Conservation (phyloP, 2,888 invertebrate species). For the Beris morrisii region DNA sequence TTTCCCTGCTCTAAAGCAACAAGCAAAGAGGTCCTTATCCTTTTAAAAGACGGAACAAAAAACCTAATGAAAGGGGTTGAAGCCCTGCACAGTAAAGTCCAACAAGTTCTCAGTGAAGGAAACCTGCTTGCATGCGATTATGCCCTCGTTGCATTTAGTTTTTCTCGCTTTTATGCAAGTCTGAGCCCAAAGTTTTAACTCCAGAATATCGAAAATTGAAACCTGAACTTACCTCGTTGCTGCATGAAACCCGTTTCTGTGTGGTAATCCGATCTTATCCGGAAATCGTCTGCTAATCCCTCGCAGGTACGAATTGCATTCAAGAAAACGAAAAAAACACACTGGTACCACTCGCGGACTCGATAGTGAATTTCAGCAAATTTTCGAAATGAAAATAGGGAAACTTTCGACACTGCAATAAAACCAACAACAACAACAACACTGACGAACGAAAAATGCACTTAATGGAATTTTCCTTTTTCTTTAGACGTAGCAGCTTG, state of each 20-base stretch:
- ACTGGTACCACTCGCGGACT: neutral
- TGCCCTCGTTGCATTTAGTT: too few species aligned
- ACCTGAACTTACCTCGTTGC: slow-evolving; percentile 11
- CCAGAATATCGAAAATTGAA: neutral
- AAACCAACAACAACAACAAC: neutral
- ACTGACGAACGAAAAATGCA: neutral
- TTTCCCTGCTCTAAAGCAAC: too few species aligned
- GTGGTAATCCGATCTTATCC: slow-evolving; percentile 20
- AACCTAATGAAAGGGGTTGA: too few species aligned
- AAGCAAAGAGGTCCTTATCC: too few species aligned
- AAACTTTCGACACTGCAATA: slow-evolving; percentile 7
- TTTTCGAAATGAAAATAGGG: slow-evolving; percentile 14
- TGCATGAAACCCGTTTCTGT: slow-evolving; percentile 16
- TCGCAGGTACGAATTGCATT: neutral
- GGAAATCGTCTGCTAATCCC: slow-evolving; percentile 23
- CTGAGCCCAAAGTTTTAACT: too few species aligned
- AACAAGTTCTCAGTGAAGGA: too few species aligned
- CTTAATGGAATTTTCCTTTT: neutral
- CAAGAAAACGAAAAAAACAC: neutral
- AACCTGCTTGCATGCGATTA: too few species aligned
- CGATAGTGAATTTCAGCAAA: slow-evolving; percentile 1
- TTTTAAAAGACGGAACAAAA: too few species aligned
- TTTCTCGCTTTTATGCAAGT: too few species aligned
- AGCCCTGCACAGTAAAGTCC: too few species aligned
- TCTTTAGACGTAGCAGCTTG: neutral